phyloP scores from a whole-genome alignment of 2,797 vertebrate genomes.

The Rhodeus uyekii region DNA sequence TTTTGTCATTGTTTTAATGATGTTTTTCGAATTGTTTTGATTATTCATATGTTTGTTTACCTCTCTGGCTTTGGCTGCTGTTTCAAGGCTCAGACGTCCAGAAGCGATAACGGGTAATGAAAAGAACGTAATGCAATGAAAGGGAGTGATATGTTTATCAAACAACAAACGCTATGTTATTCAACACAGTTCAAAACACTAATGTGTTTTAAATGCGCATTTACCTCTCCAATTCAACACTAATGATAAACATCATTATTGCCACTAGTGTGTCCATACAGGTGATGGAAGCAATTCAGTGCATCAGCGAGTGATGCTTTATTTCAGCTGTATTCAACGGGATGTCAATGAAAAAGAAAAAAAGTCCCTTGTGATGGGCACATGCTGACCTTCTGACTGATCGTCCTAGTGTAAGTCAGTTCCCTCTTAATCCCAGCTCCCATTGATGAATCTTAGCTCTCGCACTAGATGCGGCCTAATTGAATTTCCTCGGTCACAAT shows the following conservation, averaged over 20 bases:
- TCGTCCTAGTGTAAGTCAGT: constrained; percentile 66
- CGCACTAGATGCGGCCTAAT: constrained; percentile 77
- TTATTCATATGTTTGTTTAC: constrained; percentile 21
- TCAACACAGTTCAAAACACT: constrained; percentile 35
- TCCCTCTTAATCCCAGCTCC: constrained; percentile 74
- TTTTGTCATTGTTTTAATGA: constrained; percentile 17
- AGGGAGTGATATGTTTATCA: constrained; percentile 32
- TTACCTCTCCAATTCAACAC: constrained; percentile 39
- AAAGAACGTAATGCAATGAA: constrained; percentile 35
- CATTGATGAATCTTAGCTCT: constrained; percentile 71
- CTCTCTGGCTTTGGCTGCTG: not conserved
- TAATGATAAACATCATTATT: constrained; percentile 59
- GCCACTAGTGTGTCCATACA: constrained; percentile 45
- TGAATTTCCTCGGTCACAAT: constrained; percentile 88
- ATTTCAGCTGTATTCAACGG: not conserved
- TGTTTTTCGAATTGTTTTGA: not conserved
- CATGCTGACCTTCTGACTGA: constrained; percentile 60
- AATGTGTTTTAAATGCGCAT: constrained; percentile 57
- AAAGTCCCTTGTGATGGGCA: not conserved
- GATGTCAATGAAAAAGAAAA: not conserved
- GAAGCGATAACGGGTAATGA: constrained; percentile 33
- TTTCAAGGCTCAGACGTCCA: constrained; percentile 29
- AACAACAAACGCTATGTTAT: constrained; percentile 35
- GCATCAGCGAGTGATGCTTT: constrained; percentile 8
- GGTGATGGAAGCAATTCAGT: constrained; percentile 52